Base-by-base conservation (phyloP, 1,140 invertebrate genomes). In the Palaemon carinicauda region DNA sequence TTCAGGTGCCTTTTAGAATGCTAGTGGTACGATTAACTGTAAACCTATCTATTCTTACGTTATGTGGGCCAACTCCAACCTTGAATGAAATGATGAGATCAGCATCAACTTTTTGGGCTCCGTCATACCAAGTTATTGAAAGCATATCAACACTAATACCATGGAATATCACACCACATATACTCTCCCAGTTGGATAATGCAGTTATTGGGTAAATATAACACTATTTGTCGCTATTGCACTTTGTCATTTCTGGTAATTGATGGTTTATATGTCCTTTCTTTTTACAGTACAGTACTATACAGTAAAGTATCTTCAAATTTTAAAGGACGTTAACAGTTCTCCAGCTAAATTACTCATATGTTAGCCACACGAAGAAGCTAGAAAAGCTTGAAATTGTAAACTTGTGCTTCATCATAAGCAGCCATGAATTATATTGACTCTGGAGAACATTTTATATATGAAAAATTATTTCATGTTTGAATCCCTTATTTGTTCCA, bases 1-100 rank as follows among this genome's bases (percentile, higher is more conserved):
- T 77, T 69, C 90, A 97, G 96, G 94, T 96, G 3, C 95, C 96
- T 15, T 96, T 96, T 90, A 92, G 96, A 90, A 93, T 96, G 73
- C 93, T 97, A 14, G 94, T 95, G 7, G 94, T 96, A 88, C 94
- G 94, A 80, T 91, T 97, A 17, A 92, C 95, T n/a, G 93, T 94
- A 80, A 93, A 95, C 88, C 94, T 96, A 4, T 94, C 96, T 91
- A 93, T 96, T 0, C 92, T 95, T 87, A 94, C 95, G 7, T 92
- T 97, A 10, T 96, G 96, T 92, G 96, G 96, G 3, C 95, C 95
- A 3, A 94, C 93, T 33, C 96, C 96, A 0, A 92, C 94, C 33
- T 91, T 97, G 51, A 90, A 93, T 17, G 93, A 96, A 90, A 93
- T 97, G 29, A 95, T 96, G 91, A 93, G 94, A 90, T 92, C 94